A percentile compares a stretch with the other conserved stretches of the same genome.
These are phyloP conservation scores for Sthenelais limicola DNA, from an alignment of 2,888 invertebrate genomes.

Conservation along the genomic window DNA sequence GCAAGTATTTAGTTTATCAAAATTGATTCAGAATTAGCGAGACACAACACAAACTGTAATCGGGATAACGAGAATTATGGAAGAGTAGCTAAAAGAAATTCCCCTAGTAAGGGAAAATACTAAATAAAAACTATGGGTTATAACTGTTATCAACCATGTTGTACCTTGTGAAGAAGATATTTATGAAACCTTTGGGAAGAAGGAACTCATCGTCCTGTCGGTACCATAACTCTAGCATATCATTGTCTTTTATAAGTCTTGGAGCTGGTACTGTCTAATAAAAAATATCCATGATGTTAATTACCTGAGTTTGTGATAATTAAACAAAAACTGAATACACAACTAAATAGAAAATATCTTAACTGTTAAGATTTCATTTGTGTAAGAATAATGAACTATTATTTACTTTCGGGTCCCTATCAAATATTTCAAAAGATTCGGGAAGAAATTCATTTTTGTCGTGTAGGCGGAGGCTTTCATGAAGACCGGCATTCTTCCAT, in stretches of 20 bases:
- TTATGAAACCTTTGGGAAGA: conserved; percentile 6
- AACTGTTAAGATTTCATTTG: background rate
- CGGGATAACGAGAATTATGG: too few relatives aligned
- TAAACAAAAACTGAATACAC: background rate
- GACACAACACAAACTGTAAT: too few relatives aligned
- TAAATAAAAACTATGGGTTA: too few relatives aligned
- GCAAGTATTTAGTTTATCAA: too few relatives aligned
- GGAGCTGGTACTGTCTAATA: background rate
- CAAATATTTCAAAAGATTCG: background rate
- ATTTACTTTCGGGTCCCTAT: background rate
- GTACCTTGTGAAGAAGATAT: background rate
- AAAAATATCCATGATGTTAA: background rate
- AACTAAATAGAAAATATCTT: background rate
- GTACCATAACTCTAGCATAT: conserved; percentile 9
- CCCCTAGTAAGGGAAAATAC: too few relatives aligned
- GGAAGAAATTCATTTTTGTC: conserved; percentile 12
- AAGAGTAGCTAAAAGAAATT: too few relatives aligned
- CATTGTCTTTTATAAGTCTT: background rate
- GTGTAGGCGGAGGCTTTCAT: conserved; percentile 1
- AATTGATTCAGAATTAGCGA: too few relatives aligned
- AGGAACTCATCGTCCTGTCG: conserved; percentile 21
- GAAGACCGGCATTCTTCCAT: conserved; percentile 19
- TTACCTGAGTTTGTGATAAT: background rate
- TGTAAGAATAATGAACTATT: background rate
- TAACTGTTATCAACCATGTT: background rate